Base-by-base conservation (phyloP, 2,797 vertebrate species). In the Mastacembelus armatus region DNA sequence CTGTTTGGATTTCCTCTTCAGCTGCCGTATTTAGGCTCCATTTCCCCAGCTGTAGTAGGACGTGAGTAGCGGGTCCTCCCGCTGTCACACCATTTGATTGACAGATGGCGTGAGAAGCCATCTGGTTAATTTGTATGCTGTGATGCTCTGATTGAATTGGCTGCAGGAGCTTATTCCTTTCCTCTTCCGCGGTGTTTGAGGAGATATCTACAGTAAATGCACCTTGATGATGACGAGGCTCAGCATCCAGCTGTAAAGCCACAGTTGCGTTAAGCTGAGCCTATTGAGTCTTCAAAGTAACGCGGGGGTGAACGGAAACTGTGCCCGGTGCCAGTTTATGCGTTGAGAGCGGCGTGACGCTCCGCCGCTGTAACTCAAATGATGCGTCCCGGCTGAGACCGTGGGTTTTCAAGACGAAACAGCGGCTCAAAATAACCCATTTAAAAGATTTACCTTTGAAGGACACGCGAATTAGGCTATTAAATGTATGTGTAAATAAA, bases 61-160 rank as follows among this genome's bases (percentile, higher is more conserved):
- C 30, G 6, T 2, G 12, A 33, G 43, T n/a, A 24, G 32, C 57
- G 40, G 36, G 38, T 18, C 3, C 39, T 69, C 66, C 56, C 74
- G 62, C 62, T 78, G 83, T 74, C 71, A 35, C 67, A 27, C 21
- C 52, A 74, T 44, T 43, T 64, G 45, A 83, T 74, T 85, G 87
- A 87, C 85, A 87, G 86, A 89, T 88, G 86, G 88, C 70, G 69
- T 74, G 71, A 84, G 74, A 80, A 72, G 77, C 75, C 74, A 71
- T 71, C 77, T 86, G 77, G 87, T 88, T 86, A 86, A 83, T 81
- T 88, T 71, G 24, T 77, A 76, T 82, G 65, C 73, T n/a, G n/a
- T n/a, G 67, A 69, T 14, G 74, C 63, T 78, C 72, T 52, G 66
- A 85, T 80, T 78, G 71, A 85, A 71, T 50, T 61, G 80, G 26